Conservation (phyloP, 2,888 invertebrate species). For the Andrena haemorrhoa region DNA sequence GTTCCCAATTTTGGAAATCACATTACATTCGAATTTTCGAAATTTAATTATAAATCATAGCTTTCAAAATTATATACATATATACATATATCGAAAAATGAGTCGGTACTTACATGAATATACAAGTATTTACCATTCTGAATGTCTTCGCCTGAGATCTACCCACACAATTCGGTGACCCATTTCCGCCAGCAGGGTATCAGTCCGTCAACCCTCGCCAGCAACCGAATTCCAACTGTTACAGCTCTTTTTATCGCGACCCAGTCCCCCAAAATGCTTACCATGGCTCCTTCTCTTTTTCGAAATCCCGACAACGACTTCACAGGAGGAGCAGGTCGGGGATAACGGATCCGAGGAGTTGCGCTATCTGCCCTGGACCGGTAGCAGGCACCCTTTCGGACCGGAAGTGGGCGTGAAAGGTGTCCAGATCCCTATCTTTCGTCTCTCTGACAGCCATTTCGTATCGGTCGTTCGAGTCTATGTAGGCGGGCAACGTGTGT, state of each 20-base stretch:
- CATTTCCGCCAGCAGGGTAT: conserved; percentile 29
- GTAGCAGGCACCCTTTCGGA: conserved; percentile 73
- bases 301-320: conserved; percentile 35
- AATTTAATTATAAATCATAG: too few relatives aligned
- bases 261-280: conserved; percentile 67
- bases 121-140: background rate
- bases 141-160: conserved; percentile 1
- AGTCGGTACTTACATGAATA: too few relatives aligned
- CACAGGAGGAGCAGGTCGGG: conserved; percentile 20
- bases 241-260: conserved; percentile 71
- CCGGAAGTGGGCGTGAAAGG: conserved; percentile 80
- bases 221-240: conserved; percentile 27
- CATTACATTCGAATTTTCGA: too few relatives aligned
- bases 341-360: conserved; percentile 61
- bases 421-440: conserved; percentile 75
- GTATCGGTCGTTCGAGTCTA: conserved; percentile 57
- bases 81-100: too few relatives aligned
- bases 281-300: conserved; percentile 1
- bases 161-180: conserved; percentile 12
- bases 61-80: too few relatives aligned
- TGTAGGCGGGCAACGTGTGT: conserved; percentile 51
- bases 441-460: conserved; percentile 58
- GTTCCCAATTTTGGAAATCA: too few relatives aligned
- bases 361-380: conserved; percentile 70
- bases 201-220: conserved; percentile 27